Evolutionary conservation across 2,888 invertebrate genomes (phyloP).

Genomic region (Tenthredo notha): DNA sequence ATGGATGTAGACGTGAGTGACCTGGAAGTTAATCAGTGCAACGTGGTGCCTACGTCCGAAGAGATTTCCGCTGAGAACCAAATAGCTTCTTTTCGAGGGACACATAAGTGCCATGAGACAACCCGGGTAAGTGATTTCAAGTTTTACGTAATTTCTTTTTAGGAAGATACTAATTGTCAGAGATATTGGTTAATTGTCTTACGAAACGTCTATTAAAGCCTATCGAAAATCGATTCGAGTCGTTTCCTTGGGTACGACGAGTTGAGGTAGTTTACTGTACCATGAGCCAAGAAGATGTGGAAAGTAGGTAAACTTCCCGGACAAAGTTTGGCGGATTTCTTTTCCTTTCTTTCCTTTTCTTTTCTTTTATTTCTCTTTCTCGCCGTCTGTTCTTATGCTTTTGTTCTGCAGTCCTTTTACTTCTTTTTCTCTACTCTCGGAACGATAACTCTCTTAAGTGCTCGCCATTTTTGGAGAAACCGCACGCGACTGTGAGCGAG

Average conservation of each 20-base stretch:
- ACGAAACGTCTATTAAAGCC: not conserved
- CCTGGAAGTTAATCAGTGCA: constrained; percentile 93
- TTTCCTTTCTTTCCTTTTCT: not conserved
- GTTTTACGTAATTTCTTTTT: not conserved
- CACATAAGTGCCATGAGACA: constrained; percentile 93
- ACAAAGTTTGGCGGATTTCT: constrained; percentile 19
- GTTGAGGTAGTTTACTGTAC: constrained; percentile 8
- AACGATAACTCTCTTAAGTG: constrained; percentile 30
- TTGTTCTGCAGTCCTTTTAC: constrained; percentile 20
- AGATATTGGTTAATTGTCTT: constrained; percentile 9
- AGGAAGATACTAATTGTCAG: not conserved
- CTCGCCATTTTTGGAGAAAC: not conserved
- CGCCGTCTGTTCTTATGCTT: constrained; percentile 10
- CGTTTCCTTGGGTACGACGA: constrained; percentile 28
- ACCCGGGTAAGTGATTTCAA: constrained; percentile 84
- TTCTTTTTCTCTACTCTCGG: constrained; percentile 7
- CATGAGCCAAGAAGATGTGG: constrained; percentile 5
- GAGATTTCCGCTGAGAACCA: constrained; percentile 79
- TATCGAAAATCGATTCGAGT: constrained; percentile 17
- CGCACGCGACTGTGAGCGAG: not conserved
- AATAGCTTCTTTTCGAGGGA: constrained; percentile 90
- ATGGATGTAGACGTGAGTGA: constrained; percentile 90
- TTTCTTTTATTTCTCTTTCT: constrained; percentile 15
- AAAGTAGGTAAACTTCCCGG: constrained; percentile 2
- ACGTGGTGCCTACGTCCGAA: constrained; percentile 75